Evolutionary conservation across 2,888 invertebrate genomes (phyloP), one percentile per base, ranked within the genome.

Genomic region (Melanostoma scalare): DNA sequence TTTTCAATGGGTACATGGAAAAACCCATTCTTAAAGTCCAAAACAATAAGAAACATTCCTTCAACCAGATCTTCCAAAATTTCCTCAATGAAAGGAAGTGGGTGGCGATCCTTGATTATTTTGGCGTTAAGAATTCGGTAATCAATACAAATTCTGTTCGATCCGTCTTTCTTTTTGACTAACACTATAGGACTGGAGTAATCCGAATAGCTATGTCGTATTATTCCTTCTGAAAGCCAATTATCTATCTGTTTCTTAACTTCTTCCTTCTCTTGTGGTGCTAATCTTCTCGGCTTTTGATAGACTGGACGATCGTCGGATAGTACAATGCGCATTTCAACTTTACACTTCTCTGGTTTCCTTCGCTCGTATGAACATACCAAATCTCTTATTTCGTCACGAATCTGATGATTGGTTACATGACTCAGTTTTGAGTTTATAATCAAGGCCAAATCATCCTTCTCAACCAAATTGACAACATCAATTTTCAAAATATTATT

Each of bases 201-300:
- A 20, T 20, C 20, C 20, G 20, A 20, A 20, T 20, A 20, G 20
- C 20, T 20, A 20, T 20, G 20, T 20, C 20, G 20, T 20, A 20
- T 20, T 20, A 90, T 87, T 5, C 87, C 88, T 5, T 88, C 85
- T 4, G 85, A 35, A 6, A 89, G 10, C 89, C 90, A 90, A 20
- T 80, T 56, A 0, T 86, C 63, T 31, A 90, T 86, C 76, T 88
- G 88, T 0, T 78, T 46, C 4, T 89, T 86, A 0, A 90, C 78
- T 9, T 46, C 35, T n/a, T 44, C 30, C 42, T 69, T 78, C 71
- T 86, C 85, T 4, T 10, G 20, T 6, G 69, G 69, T 20, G 20
- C 20, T 20, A 20, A 20, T 20, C 20, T 20, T 20, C 20, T 20
- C 20, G 20, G 20, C 20, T 20, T 20, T 20, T 20, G 20, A 20